Conservation (phyloP, 2,888 invertebrate species). For the Philopedon plagiatum region DNA sequence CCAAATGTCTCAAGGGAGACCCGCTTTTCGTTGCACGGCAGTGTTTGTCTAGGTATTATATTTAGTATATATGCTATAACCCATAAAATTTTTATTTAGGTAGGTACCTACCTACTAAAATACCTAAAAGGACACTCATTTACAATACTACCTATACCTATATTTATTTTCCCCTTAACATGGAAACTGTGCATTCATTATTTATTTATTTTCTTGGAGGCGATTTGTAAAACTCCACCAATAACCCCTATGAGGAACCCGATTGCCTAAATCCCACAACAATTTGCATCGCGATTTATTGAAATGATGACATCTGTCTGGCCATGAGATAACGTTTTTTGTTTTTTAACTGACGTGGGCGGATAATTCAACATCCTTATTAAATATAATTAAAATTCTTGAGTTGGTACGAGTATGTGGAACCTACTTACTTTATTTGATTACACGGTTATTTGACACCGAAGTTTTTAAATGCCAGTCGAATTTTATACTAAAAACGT, state of each 20-base stretch:
- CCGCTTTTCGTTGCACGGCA: no score
- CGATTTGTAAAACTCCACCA: not conserved
- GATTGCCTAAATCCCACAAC: not conserved
- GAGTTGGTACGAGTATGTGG: not conserved
- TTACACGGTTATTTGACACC: not conserved
- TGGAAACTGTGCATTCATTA: no score
- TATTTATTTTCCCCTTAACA: no score
- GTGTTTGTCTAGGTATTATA: no score
- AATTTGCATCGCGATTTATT: constrained; percentile 9
- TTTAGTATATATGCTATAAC: no score
- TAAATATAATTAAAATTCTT: constrained; percentile 6
- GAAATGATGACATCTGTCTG: not conserved
- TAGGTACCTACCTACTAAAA: no score
- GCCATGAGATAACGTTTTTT: constrained; percentile 12
- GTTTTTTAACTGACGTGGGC: constrained; percentile 30
- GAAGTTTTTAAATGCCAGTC: not conserved
- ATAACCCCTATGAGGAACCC: not conserved
- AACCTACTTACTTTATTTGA: not conserved
- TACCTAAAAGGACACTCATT: no score
- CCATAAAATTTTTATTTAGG: no score
- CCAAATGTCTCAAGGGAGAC: no score
- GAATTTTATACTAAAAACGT: no score
- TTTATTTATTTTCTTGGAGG: no score
- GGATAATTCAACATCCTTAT: constrained; percentile 5
- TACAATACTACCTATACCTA: no score